Conservation (phyloP, 2,113 vertebrate genomes). For the Picathartes gymnocephalus region DNA sequence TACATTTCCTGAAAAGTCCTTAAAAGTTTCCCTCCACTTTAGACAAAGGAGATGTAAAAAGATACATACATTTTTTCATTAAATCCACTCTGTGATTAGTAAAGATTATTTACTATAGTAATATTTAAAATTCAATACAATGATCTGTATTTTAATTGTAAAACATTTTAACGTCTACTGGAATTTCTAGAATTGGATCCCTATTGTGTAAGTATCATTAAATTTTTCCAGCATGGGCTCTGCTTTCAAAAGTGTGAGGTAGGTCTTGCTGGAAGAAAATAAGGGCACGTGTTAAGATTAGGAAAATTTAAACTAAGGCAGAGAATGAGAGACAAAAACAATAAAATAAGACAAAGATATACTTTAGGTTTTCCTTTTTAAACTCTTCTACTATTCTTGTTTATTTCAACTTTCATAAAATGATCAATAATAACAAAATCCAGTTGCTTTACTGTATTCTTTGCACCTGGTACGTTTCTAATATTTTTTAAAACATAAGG, state of each 20-base stretch:
- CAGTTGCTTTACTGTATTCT: neutral
- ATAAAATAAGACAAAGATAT: neutral
- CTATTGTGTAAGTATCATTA: neutral
- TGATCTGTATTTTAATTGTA: neutral
- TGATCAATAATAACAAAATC: neutral
- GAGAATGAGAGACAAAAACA: neutral
- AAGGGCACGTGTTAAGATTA: neutral
- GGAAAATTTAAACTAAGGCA: neutral
- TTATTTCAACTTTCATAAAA: neutral
- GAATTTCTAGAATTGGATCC: neutral
- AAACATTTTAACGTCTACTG: neutral
- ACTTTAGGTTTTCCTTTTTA: neutral
- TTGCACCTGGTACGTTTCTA: neutral
- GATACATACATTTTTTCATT: neutral
- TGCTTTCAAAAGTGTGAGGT: neutral
- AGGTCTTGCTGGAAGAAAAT: neutral
- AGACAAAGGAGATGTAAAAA: neutral
- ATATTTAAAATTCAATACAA: neutral
- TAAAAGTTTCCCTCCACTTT: neutral
- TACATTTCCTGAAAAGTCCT: neutral
- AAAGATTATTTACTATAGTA: neutral
- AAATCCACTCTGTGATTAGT: neutral
- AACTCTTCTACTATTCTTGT: neutral
- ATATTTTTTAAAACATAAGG: neutral
- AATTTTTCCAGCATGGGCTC: neutral